A percentile compares a stretch with the other conserved stretches of the same genome.
phyloP scores from a whole-genome alignment of 2,113 vertebrate species.

The Paramormyrops kingsleyae region DNA sequence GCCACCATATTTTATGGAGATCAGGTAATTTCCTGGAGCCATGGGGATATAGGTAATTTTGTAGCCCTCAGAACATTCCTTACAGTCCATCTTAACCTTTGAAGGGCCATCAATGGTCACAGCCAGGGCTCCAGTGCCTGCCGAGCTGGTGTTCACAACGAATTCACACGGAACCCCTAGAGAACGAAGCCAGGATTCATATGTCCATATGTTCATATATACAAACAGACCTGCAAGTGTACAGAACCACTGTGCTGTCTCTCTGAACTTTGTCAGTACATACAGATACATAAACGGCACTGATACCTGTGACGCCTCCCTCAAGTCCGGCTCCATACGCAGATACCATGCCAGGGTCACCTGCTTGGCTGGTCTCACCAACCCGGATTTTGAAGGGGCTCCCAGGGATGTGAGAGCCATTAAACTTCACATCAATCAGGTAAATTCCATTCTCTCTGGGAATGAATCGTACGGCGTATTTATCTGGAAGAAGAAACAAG shows the following conservation, averaged over 20 bases:
- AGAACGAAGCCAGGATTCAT: neutral
- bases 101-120: constrained; percentile 80
- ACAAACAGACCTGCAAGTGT: neutral
- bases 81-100: constrained; percentile 82
- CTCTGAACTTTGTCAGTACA: neutral
- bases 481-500: constrained; percentile 51
- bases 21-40: constrained; percentile 77
- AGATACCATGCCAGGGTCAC: constrained; percentile 66
- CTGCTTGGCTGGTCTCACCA: constrained; percentile 66
- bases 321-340: constrained; percentile 69
- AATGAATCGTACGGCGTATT: constrained; percentile 73
- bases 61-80: constrained; percentile 75
- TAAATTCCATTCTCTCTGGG: constrained; percentile 72
- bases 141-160: constrained; percentile 73
- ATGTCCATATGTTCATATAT: neutral
- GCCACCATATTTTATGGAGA: constrained; percentile 73
- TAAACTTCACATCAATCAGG: constrained; percentile 72
- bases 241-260: neutral
- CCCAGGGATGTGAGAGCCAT: constrained; percentile 70
- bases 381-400: constrained; percentile 76
- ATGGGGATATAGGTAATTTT: constrained; percentile 77
- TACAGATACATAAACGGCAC: neutral
- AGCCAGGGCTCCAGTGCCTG: constrained; percentile 69
- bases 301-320: constrained; percentile 66
- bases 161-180: constrained; percentile 60